Evolutionary conservation across 2,797 vertebrate genomes (phyloP).

Genomic region (Darevskia mixta): DNA sequence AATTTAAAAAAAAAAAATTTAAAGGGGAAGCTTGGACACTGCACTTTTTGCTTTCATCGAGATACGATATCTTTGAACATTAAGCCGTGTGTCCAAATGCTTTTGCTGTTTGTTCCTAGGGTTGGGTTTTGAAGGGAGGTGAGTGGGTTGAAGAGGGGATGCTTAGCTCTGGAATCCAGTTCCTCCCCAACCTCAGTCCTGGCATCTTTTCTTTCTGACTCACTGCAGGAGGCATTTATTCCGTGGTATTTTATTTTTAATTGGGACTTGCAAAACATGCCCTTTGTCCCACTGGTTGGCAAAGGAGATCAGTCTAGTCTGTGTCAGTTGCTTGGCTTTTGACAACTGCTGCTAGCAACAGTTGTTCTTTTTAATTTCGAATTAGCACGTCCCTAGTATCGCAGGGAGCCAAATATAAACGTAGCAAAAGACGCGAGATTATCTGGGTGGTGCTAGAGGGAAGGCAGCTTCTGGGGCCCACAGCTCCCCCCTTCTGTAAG

Average conservation of each 20-base stretch:
- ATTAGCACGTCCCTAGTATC: constrained; percentile 62
- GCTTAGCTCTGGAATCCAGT: constrained; percentile 42
- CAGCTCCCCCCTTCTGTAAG: constrained; percentile 47
- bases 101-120: constrained; percentile 33
- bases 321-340: constrained; percentile 74
- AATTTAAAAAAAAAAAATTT: no score
- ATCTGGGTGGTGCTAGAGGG: constrained; percentile 12
- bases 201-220: constrained; percentile 54
- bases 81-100: constrained; percentile 15
- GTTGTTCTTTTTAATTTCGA: constrained; percentile 73
- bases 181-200: neutral
- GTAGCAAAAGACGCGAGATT: constrained; percentile 66
- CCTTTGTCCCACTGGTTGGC: constrained; percentile 67
- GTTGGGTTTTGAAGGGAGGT: neutral
- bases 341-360: constrained; percentile 76
- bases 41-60: constrained; percentile 18
- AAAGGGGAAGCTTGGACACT: neutral
- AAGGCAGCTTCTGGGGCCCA: neutral
- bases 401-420: constrained; percentile 72
- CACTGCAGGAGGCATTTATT: constrained; percentile 63
- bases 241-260: constrained; percentile 62
- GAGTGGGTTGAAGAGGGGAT: constrained; percentile 5
- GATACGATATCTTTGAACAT: constrained; percentile 31
- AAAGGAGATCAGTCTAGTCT: constrained; percentile 67
- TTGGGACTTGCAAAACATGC: constrained; percentile 53